These are phyloP conservation scores for Axea sp. DNA, from an alignment of 2,888 invertebrate genomes.

Conservation along the genomic window DNA sequence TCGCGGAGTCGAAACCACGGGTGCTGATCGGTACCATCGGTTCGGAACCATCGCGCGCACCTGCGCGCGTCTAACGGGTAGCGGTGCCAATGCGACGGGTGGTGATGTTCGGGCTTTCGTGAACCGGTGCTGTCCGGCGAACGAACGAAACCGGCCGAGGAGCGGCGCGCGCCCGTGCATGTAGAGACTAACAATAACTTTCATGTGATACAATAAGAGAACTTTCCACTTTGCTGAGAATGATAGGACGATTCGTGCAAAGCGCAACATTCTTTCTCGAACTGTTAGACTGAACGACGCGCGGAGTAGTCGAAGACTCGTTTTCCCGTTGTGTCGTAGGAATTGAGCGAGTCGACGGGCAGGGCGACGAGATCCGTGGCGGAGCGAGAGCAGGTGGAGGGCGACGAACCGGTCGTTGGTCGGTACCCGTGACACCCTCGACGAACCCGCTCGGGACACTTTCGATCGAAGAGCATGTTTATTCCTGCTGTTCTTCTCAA, in stretches of 20 bases:
- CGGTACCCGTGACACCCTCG: no score
- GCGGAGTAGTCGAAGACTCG: constrained; percentile 43
- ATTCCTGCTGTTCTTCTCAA: constrained; percentile 68
- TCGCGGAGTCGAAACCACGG: constrained; percentile 19
- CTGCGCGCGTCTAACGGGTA: no score
- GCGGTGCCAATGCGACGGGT: no score
- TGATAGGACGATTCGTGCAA: constrained; percentile 56
- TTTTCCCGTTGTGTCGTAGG: constrained; percentile 21
- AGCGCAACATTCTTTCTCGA: constrained; percentile 48
- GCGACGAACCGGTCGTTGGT: no score
- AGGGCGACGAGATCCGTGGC: no score
- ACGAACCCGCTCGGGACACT: constrained; percentile 55
- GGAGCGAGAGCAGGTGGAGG: no score
- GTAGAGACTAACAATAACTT: constrained; percentile 59
- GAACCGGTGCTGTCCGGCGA: constrained; percentile 43
- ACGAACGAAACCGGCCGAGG: constrained; percentile 27
- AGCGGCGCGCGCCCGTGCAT: constrained; percentile 18
- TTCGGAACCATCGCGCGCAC: no score
- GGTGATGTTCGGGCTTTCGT: no score
- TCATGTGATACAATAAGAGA: constrained; percentile 57
- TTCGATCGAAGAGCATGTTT: constrained; percentile 65
- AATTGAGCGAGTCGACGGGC: constrained; percentile 15
- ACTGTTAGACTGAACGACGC: constrained; percentile 59
- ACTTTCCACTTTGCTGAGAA: constrained; percentile 62
- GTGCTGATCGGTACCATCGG: no score